Evolutionary conservation across 2,113 vertebrate species (phyloP).

Genomic region (Elephantulus edwardii): DNA sequence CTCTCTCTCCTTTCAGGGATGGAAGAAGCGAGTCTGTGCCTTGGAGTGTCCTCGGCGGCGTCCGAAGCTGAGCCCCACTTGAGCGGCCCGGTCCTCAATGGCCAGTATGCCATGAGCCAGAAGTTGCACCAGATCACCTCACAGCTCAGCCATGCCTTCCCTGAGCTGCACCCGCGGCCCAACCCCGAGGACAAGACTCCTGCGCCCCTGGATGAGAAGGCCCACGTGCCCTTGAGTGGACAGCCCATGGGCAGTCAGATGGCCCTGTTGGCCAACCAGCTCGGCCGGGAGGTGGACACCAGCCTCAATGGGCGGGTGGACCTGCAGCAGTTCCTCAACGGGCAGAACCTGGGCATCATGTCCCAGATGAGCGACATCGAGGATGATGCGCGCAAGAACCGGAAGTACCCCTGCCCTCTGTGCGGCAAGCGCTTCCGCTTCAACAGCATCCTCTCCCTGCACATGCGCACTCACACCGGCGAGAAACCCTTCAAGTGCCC

Average conservation of each 20-base stretch:
- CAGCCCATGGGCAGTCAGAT: constrained; percentile 98
- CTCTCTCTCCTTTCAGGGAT: constrained; percentile 89
- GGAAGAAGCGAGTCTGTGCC: constrained; percentile 99
- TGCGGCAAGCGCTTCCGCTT: constrained; percentile 99
- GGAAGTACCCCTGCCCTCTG: constrained; percentile 97
- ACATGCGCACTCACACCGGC: constrained; percentile 99
- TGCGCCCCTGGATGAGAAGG: constrained; percentile 93
- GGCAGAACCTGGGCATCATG: constrained; percentile 99
- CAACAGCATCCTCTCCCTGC: constrained; percentile 98
- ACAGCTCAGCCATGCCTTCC: constrained; percentile 97
- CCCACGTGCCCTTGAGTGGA: constrained; percentile 91
- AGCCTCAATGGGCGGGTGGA: constrained; percentile 96
- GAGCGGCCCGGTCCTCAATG: constrained; percentile 95
- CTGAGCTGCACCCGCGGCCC: constrained; percentile 93
- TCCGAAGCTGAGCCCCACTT: constrained; percentile 94
- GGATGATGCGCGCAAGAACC: constrained; percentile 97
- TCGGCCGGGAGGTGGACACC: constrained; percentile 95
- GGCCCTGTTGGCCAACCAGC: constrained; percentile 96
- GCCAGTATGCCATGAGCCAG: constrained; percentile 99
- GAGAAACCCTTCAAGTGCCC: constrained; percentile 99
- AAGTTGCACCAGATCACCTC: constrained; percentile 98
- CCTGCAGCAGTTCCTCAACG: constrained; percentile 98
- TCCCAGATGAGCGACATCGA: constrained; percentile 99
- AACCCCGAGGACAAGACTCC: constrained; percentile 92
- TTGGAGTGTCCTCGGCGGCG: constrained; percentile 96